Evolutionary conservation across 2,797 vertebrate genomes (phyloP), one percentile per base, ranked within the genome.

Genomic region (Diglossa cyanea): DNA sequence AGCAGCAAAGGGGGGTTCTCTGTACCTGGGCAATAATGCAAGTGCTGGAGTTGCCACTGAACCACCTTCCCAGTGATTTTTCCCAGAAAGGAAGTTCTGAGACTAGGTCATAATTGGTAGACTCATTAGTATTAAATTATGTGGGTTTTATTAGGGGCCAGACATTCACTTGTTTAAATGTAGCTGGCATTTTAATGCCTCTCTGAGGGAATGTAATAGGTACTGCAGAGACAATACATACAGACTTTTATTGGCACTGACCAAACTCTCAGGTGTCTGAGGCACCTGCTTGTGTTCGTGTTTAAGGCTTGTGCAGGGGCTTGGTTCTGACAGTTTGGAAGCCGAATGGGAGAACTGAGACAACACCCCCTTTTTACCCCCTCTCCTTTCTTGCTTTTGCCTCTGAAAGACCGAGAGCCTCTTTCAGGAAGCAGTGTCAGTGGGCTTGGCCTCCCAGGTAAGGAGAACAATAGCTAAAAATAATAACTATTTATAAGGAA

Each of bases 121-220:
- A 77, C 72, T 96, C 91, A 96, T 97, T 96, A 97, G 92, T 93
- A 93, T 96, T 96, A 97, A 96, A 97, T 96, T 95, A 96, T 95
- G 84, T 96, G 92, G 94, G 95, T 95, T 96, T 97, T 96, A 95
- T 96, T 96, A 96, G 96, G 92, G 94, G 89, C 91, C 92, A 97
- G 95, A 95, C 95, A 86, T 96, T 93, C 94, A 92, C 94, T 88
- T 94, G 91, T 96, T 95, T 95, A 96, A 97, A 94, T 94, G 94
- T 94, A 94, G 87, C 94, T 96, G 95, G 95, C 94, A 86, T 96
- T 96, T 96, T 97, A 96, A 97, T 95, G 91, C 82, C 92, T 96
- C 95, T 95, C 96, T 70, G 55, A 94, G 95, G 95, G 89, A 48
- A 80, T 85, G 89, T 92, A 96, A 95, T 92, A 86, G 5, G 54